phyloP scores from a whole-genome alignment of 2,888 invertebrate genomes.

The Ormyrus labotus region DNA sequence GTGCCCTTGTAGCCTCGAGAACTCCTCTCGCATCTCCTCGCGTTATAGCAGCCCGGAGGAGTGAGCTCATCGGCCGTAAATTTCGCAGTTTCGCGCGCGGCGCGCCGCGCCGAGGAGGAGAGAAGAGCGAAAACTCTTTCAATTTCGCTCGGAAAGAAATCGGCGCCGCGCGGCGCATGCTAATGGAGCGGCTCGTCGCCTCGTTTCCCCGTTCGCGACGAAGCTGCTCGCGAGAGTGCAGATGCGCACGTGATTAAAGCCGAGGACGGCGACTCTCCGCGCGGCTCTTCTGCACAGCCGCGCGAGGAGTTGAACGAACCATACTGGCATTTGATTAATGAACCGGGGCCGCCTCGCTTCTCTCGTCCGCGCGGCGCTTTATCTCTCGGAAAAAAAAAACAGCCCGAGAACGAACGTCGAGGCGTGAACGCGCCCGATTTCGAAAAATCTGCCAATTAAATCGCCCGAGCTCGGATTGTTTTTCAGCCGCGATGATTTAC shows the following conservation, averaged over 20 bases:
- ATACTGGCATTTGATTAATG: conserved; percentile 47
- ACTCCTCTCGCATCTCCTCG: background rate
- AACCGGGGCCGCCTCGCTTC: conserved; percentile 1
- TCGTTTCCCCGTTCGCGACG: background rate
- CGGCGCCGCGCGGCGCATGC: conserved; percentile 30
- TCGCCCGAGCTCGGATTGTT: conserved; percentile 21
- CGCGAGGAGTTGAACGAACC: conserved; percentile 43
- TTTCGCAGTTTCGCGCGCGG: conserved; percentile 33
- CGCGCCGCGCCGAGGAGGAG: background rate
- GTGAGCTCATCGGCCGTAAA: conserved; percentile 37
- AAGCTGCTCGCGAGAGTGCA: background rate
- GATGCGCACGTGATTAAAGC: conserved; percentile 27
- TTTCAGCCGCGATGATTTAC: conserved; percentile 27
- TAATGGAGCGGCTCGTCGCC: conserved; percentile 9
- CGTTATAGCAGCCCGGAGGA: background rate
- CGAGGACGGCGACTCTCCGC: background rate
- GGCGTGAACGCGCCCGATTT: conserved; percentile 16
- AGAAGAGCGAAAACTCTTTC: no score
- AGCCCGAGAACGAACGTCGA: background rate
- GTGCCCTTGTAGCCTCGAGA: background rate
- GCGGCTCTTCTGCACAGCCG: no score
- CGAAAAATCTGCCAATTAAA: conserved; percentile 40
- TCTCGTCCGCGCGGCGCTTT: conserved; percentile 11
- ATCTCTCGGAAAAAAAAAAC: conserved; percentile 20
- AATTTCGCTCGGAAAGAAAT: background rate